A percentile compares a stretch with the other conserved stretches of the same genome.
Conservation (phyloP, 2,113 vertebrate species). For the Clarias macrocephalus region DNA sequence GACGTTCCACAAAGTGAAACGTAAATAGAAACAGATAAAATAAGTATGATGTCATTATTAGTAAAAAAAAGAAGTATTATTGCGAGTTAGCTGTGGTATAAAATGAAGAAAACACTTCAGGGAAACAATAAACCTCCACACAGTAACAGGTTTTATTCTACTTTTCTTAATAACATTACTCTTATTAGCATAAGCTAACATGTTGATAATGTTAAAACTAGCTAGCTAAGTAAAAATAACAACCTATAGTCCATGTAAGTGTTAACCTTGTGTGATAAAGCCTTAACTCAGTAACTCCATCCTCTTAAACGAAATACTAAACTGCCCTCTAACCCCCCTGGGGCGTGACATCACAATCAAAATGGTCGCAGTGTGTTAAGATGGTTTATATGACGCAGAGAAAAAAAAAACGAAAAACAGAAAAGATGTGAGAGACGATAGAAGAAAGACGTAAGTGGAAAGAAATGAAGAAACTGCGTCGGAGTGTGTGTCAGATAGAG, state of each 20-base stretch:
- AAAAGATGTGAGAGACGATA: background rate
- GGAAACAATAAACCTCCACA: too few species aligned
- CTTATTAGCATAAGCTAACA: background rate
- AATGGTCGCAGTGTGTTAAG: background rate
- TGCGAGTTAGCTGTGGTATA: too few species aligned
- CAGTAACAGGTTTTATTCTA: too few species aligned
- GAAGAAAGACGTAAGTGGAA: constrained; percentile 2
- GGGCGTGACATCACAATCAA: background rate
- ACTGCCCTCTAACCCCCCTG: background rate
- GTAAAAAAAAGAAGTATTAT: too few species aligned
- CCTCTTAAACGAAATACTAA: background rate
- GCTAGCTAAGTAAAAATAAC: background rate
- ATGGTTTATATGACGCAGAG: too few species aligned
- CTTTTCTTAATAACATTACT: background rate
- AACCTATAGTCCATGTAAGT: background rate
- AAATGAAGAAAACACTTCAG: too few species aligned
- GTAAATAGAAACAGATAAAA: too few species aligned
- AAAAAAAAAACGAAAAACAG: background rate
- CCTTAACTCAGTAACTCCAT: background rate
- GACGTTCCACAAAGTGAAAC: too few species aligned
- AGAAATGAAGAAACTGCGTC: background rate
- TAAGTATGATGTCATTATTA: too few species aligned
- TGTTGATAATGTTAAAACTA: background rate
- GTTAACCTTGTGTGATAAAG: background rate
- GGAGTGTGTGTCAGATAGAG: constrained; percentile 14